Base-by-base conservation (phyloP, 1,140 invertebrate species). In the Camponotus pennsylvanicus region DNA sequence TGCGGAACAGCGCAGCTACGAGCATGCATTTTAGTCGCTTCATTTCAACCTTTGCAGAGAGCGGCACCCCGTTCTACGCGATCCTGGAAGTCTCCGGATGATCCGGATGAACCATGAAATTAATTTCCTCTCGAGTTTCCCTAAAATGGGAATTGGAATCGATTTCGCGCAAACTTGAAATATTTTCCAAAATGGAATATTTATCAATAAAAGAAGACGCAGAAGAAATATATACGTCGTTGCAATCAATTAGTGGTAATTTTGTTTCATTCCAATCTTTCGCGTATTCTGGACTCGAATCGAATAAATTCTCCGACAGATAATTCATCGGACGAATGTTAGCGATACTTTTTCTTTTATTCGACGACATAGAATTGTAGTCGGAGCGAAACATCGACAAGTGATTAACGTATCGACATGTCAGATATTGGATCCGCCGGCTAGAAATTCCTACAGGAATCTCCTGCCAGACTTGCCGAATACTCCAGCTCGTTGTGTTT, bases 1-100 rank as follows among this genome's bases (percentile, higher is more conserved):
- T 91, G 73, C 70, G 89, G 87, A 90, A 83, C 76, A 86, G 82
- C 79, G 45, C 40, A n/a, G 52, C 82, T 45, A 89, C 86, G 87
- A 90, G 86, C 88, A 93, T 93, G 92, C 91, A 93, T 93, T 93
- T 92, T 92, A 93, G 91, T 93, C 89, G 90, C 89, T 93, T 93
- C 91, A 91, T 93, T 93, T 92, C 86, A 84, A 86, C 80, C 87
- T 86, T 86, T 86, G 79, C 63, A 83, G n/a, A 83, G n/a, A 11
- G 57, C 42, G 55, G 49, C 67, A 52, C 61, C 84, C 82, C 85
- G 71, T 32, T 49, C 59, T 63, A 42, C 2, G 7, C 59, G 73
- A 57, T 66, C 6, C 42, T 45, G 15, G 32, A 32, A 66, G 15
- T 70, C 45, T 82, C 32, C 37, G 59, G 52, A 67, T 80, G 82